A percentile compares a stretch with the other conserved stretches of the same genome.
These are phyloP conservation scores for Aphidius ervi DNA, from an alignment of 1,140 invertebrate genomes.

Conservation along the genomic window DNA sequence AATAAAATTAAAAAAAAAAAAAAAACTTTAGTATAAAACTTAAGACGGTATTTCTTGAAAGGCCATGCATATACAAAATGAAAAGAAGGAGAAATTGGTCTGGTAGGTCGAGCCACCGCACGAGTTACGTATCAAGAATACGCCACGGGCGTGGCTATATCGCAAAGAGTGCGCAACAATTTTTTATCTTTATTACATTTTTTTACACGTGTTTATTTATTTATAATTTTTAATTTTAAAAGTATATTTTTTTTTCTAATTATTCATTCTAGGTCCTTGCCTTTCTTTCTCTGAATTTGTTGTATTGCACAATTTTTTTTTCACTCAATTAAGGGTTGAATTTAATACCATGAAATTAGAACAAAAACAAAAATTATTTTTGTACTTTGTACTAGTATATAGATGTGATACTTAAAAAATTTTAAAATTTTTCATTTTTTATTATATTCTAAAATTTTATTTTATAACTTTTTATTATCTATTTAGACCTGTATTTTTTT, in stretches of 20 bases:
- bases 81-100: slow-evolving; percentile 24
- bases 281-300: background rate
- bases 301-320: background rate
- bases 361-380: too few relatives aligned
- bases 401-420: too few relatives aligned
- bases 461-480: too few relatives aligned
- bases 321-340: background rate
- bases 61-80: slow-evolving; percentile 8
- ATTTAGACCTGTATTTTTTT: too few relatives aligned
- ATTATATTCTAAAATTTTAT: background rate
- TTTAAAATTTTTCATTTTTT: too few relatives aligned
- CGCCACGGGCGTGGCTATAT: slow-evolving; percentile 51
- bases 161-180: slow-evolving; percentile 31
- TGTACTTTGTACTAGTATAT: too few relatives aligned
- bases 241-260: slow-evolving; percentile 9
- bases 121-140: slow-evolving; percentile 55
- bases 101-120: slow-evolving; percentile 51
- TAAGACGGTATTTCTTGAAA: slow-evolving; percentile 41
- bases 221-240: slow-evolving; percentile 9
- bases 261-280: background rate
- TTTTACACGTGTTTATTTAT: slow-evolving; percentile 13
- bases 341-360: too few relatives aligned
- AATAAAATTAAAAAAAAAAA: slow-evolving; percentile 42
- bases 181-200: slow-evolving; percentile 20
- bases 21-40: too few relatives aligned